Evolutionary conservation across 2,113 vertebrate species (phyloP).

Genomic region (Symphodus melops): DNA sequence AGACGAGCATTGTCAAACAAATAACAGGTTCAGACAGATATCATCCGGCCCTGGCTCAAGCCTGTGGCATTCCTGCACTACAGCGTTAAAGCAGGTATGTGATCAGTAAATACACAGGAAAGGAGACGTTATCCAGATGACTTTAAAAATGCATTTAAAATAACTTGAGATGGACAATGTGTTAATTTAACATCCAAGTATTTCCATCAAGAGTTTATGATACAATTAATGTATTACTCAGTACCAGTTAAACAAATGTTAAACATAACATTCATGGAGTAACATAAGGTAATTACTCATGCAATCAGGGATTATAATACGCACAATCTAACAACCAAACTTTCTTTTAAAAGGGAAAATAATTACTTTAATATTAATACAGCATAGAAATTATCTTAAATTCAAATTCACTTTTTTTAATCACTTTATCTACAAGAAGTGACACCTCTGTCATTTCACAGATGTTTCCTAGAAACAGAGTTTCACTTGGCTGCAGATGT

Average conservation of each 20-base stretch:
- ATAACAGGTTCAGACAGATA: constrained; percentile 13
- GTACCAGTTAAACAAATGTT: not conserved
- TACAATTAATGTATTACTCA: not conserved
- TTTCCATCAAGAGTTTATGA: not conserved
- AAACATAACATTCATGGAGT: not conserved
- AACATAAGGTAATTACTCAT: not conserved
- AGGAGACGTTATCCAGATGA: constrained; percentile 23
- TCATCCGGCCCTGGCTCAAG: not conserved
- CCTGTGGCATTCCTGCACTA: constrained; percentile 32
- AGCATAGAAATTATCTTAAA: no score
- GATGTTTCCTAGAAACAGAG: constrained; percentile 27
- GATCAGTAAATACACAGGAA: constrained; percentile 47
- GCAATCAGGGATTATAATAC: no score
- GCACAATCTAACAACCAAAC: no score
- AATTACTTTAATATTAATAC: no score
- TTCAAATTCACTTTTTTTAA: not conserved
- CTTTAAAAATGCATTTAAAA: constrained; percentile 1
- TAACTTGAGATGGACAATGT: not conserved
- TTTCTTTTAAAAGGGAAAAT: no score
- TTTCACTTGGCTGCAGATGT: constrained; percentile 21
- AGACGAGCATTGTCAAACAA: not conserved
- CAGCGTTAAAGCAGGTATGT: constrained; percentile 32
- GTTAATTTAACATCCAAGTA: not conserved
- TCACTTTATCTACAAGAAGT: constrained; percentile 17
- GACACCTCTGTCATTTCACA: constrained; percentile 21